Evolutionary conservation across 2,797 vertebrate genomes (phyloP).

Genomic region (Typhlichthys subterraneus): DNA sequence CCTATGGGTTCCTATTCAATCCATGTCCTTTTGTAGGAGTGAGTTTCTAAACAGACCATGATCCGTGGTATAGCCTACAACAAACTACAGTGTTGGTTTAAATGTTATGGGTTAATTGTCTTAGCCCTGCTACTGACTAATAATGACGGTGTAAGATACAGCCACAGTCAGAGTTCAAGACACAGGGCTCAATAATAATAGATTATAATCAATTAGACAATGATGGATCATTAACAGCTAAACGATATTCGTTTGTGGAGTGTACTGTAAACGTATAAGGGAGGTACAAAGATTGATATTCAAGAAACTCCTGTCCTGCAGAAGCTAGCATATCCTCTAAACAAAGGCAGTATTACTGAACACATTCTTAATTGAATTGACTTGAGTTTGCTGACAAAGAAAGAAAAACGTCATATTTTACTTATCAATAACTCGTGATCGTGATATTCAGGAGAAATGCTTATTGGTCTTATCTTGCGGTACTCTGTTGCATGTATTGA

Average conservation of each 20-base stretch:
- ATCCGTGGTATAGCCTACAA: too few species aligned
- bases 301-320: constrained; percentile 8
- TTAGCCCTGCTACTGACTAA: constrained; percentile 75
- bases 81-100: constrained; percentile 70
- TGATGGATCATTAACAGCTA: too few species aligned
- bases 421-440: constrained; percentile 35
- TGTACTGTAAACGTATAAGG: not conserved
- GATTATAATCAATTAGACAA: constrained; percentile 19
- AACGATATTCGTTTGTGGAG: constrained; percentile 1
- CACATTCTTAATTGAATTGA: constrained; percentile 23
- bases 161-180: constrained; percentile 69
- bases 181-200: constrained; percentile 68
- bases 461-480: not conserved
- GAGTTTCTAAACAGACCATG: too few species aligned
- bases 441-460: constrained; percentile 4
- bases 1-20: too few species aligned
- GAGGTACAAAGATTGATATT: not conserved
- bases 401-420: constrained; percentile 3
- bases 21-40: too few species aligned
- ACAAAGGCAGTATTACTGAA: not conserved
- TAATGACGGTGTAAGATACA: constrained; percentile 67
- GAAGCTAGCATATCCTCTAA: constrained; percentile 4
- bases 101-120: constrained; percentile 78
- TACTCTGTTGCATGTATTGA: not conserved
- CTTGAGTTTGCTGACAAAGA: constrained; percentile 13